Evolutionary conservation across 2,113 vertebrate species (phyloP), one percentile per base, ranked within the genome.

Genomic region (Pygoscelis adeliae): DNA sequence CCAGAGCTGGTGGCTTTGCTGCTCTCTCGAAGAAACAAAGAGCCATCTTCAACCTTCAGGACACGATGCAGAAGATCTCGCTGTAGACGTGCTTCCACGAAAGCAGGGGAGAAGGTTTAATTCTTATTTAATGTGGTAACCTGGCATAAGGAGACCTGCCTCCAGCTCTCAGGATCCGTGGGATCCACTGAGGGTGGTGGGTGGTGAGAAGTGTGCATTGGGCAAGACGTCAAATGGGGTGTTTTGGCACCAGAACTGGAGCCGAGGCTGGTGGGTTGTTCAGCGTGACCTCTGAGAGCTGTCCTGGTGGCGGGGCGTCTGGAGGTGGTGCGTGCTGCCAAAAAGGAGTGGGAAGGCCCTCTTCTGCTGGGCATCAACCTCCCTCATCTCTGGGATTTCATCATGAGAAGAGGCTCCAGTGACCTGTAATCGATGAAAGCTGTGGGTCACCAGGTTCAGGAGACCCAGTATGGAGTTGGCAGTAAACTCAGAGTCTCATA

Each of bases 281-380:
- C 40, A 40, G 16, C 3, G 1, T 20, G n/a, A 55, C 55, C 47
- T 62, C 63, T 53, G 62, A 58, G 61, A 74, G 52, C 77, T 8
- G 21, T 18, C 27, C 44, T 26, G 53, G 21, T 0, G 3, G 6
- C 22, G 36, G 30, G 12, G 15, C 0, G 2, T 27, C 52, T 34
- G 70, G 46, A 67, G 53, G 15, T 34, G 71, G 40, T 22, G 12
- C 5, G 1, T 58, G 61, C 18, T 61, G 62, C 61, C 55, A 20
- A 29, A 61, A 83, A 52, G 29, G 47, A 61, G 21, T 19, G 22
- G 15, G 46, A 38, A 67, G 18, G 12, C 26, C 40, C 4, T 79
- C 49, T 70, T 46, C 56, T 65, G 23, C 15, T 63, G 58, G 29
- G n/a, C 49, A 13, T 26, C 4, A 2, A n/a, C 18, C 20, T 53